Base-by-base conservation (phyloP, 2,113 vertebrate species). In the Carlito syrichta region DNA sequence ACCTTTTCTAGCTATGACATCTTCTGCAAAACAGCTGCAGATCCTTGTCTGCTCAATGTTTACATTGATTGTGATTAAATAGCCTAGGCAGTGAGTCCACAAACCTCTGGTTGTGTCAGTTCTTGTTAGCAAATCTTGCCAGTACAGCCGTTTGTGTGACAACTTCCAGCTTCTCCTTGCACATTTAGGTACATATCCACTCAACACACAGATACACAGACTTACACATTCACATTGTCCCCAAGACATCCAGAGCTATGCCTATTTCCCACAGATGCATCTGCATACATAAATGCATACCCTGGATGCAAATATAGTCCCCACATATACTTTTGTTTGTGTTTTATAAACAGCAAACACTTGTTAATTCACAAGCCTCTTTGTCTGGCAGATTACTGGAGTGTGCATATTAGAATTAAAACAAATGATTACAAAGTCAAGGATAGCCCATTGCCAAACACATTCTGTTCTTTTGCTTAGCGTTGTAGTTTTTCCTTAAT, bases 341-440 rank as follows among this genome's bases (percentile, higher is more conserved):
- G 82, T 89, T 96, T 93, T 96, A 94, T 89, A 96, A 97, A 97
- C 89, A 97, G 93, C 81, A 81, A 94, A 97, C 93, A 94, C 91
- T 94, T 95, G 88, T 69, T 96, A 93, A 94, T 95, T 96, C 96
- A 93, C 93, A 93, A 97, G 89, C 66, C 79, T 96, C 92, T 95
- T 76, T 92, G 86, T 93, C 89, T 96, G 96, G 94, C 74, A 52
- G 83, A 94, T 96, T 84, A 96, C 91, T 89, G 83, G 91, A 95
- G 89, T 96, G 82, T 97, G 89, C 93, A 92, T 91, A 97, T 96
- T 89, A 97, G 86, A 96, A 90, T 87, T 96, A 95, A 98, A 96
- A 97, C 96, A 96, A 97, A 96, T 78, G 93, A 97, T 93, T 96
- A 96, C 95, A 92, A 97, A 97, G 84, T 98, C 97, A 97, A 96